A percentile compares a stretch with the other conserved stretches of the same genome.
Evolutionary conservation across 2,113 vertebrate species (phyloP).

Genomic region (Rissa tridactyla): DNA sequence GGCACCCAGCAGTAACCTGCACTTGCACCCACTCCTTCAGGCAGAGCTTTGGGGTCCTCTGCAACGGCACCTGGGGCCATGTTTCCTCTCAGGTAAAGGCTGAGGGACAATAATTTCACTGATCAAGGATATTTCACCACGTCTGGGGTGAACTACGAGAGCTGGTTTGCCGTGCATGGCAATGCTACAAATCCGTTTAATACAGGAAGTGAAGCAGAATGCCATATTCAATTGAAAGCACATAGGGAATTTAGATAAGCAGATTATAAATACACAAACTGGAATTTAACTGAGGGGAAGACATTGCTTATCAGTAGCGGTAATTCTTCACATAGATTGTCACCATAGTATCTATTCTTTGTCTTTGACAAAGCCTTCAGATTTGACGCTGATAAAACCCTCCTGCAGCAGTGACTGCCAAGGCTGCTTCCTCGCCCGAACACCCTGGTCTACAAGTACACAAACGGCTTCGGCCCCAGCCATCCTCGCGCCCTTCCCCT

Average conservation of each 20-base stretch:
- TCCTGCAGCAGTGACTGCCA: neutral
- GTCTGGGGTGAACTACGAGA: rapidly evolving
- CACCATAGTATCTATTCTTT: neutral
- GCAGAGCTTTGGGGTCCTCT: neutral
- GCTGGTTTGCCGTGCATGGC: neutral
- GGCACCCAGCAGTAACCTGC: rapidly evolving
- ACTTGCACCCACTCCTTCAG: neutral
- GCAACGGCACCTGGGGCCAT: rapidly evolving
- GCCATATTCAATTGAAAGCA: neutral
- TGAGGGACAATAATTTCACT: neutral
- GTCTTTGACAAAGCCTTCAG: neutral
- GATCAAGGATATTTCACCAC: rapidly evolving
- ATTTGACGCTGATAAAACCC: neutral
- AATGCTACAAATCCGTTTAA: neutral
- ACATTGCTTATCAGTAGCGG: neutral
- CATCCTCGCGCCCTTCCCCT: neutral
- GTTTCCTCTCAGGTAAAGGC: neutral
- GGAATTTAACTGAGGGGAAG: neutral
- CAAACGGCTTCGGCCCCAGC: neutral
- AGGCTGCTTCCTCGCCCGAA: neutral
- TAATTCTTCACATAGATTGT: neutral
- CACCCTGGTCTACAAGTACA: rapidly evolving
- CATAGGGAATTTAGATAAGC: neutral
- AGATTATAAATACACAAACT: neutral
- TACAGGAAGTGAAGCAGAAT: neutral